A percentile compares a stretch with the other conserved stretches of the same genome.
phyloP scores from a whole-genome alignment of 2,888 invertebrate genomes.

The Phyllotreta cruciferae region DNA sequence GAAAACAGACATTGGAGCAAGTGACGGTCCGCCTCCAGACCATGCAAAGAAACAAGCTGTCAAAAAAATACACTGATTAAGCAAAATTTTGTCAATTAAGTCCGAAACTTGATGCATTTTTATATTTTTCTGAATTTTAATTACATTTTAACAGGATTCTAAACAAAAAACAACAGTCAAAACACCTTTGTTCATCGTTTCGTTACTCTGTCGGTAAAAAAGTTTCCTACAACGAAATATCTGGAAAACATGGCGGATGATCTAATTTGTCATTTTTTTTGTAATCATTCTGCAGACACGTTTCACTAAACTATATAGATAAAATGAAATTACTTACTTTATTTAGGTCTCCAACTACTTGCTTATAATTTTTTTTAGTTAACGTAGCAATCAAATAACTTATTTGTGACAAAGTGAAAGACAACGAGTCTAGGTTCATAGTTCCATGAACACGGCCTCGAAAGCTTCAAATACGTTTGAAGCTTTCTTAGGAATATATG shows the following conservation, averaged over 20 bases:
- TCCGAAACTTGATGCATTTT: constrained; percentile 31
- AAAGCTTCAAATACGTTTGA: constrained; percentile 95
- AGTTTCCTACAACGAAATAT: constrained; percentile 32
- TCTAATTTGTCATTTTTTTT: constrained; percentile 45
- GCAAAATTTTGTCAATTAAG: constrained; percentile 35
- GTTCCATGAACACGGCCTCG: constrained; percentile 85
- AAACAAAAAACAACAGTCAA: constrained; percentile 51
- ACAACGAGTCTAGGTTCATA: constrained; percentile 99
- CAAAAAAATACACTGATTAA: constrained; percentile 54
- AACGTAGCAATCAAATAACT: constrained; percentile 95
- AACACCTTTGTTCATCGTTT: constrained; percentile 54
- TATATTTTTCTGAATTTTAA: constrained; percentile 37
- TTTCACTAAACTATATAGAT: constrained; percentile 20
- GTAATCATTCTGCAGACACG: constrained; percentile 30
- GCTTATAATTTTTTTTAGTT: constrained; percentile 94
- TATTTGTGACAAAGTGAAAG: constrained; percentile 98
- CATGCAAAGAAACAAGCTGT: constrained; percentile 89
- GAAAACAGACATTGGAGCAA: constrained; percentile 94
- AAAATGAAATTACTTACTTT: constrained; percentile 72
- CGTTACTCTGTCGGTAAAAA: constrained; percentile 49
- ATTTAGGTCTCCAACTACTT: constrained; percentile 86
- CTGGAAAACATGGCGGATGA: constrained; percentile 50
- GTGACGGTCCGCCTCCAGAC: constrained; percentile 97
- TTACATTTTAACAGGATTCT: constrained; percentile 45
- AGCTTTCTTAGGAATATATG: constrained; percentile 86